Evolutionary conservation across 2,113 vertebrate genomes (phyloP).

Genomic region (Amblyornis subalaris): DNA sequence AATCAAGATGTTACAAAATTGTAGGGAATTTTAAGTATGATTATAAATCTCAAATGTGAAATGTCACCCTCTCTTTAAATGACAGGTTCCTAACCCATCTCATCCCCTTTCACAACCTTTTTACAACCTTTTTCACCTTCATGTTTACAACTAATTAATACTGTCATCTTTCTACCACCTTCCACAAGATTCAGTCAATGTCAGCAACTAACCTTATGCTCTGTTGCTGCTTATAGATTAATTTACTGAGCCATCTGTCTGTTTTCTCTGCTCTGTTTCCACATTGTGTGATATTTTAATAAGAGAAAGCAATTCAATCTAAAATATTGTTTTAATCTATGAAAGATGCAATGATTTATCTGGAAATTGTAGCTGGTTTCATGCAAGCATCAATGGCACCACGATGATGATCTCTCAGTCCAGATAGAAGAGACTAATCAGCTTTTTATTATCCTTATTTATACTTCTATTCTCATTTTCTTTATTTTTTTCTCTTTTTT

Average conservation of each 20-base stretch:
- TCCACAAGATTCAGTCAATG: slow-evolving; percentile 39
- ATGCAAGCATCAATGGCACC: background rate
- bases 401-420: slow-evolving; percentile 9
- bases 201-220: slow-evolving; percentile 58
- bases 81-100: background rate
- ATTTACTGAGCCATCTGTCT: slow-evolving; percentile 69
- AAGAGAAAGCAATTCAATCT: slow-evolving; percentile 30
- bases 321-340: slow-evolving; percentile 59
- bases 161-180: background rate
- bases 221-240: slow-evolving; percentile 55
- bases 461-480: slow-evolving; percentile 14
- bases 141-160: slow-evolving; percentile 30
- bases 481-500: background rate
- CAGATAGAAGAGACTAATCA: background rate
- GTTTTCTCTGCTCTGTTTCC: slow-evolving; percentile 33
- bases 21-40: background rate
- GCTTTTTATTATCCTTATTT: slow-evolving; percentile 59
- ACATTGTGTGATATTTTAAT: slow-evolving; percentile 3
- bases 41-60: background rate
- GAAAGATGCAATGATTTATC: slow-evolving; percentile 49
- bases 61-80: background rate
- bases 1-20: background rate
- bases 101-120: background rate
- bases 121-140: slow-evolving; percentile 44
- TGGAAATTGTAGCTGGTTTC: slow-evolving; percentile 41